Base-by-base conservation (phyloP, 2,888 invertebrate species). In the Torymus aiolomorphi region DNA sequence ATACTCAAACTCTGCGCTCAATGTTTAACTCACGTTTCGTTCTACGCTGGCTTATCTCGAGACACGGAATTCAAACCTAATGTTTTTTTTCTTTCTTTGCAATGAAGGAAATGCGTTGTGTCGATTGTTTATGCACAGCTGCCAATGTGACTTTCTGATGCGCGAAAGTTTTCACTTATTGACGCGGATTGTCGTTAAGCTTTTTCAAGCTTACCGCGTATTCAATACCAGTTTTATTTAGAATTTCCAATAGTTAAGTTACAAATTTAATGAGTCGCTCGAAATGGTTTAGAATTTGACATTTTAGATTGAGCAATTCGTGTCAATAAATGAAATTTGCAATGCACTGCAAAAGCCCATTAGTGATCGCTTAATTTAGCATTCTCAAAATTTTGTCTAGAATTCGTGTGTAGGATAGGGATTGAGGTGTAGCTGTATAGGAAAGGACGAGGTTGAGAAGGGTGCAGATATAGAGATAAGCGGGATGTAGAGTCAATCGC, bases 11-110 rank as follows among this genome's bases (percentile, higher is more conserved):
- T 42, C 8, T 42, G 66, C 65, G 63, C 69, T 80, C 62, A 52
- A 69, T 62, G 66, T 73, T 76, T 73, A 42, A 69, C 57, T 76
- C 63, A 63, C 49, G 12, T 63, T 62, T 63, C 71, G 51, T 62
- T 63, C 63, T 42, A 42, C 42, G 42, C 42, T 80, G 52, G 70
- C 16, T 71, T 61, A 42, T 71, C 61, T 67, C 62, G 67, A 80
- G 66, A 76, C 73, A 76, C 63, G n/a, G 72, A 76, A 61, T 72
- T 76, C 51, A 75, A 42, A 70, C 42, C 63, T 59, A 74, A 79
- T 67, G 3, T 42, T 42, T 42, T 42, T 42, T 10, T 20, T 20
- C 20, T 10, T 42, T 42, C 8, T 42, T 70, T 63, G 54, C 16
- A 65, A 54, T 61, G 54, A 66, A 62, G 49, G 71, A 62, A 73